Base-by-base conservation (phyloP, 2,888 invertebrate genomes). In the Oscheius sp. region DNA sequence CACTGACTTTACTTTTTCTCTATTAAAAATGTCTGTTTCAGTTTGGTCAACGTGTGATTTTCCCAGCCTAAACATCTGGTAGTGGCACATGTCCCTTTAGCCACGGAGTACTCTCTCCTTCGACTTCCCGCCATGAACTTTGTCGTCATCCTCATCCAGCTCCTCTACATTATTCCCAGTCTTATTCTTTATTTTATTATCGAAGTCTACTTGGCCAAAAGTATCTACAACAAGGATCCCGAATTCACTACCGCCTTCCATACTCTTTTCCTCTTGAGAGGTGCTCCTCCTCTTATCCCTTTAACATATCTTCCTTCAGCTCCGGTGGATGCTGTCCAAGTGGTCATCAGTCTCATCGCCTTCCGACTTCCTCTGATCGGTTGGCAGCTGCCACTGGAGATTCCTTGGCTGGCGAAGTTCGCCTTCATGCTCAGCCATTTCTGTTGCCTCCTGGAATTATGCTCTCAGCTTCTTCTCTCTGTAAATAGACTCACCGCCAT, bases 341-440 rank as follows among this genome's bases (percentile, higher is more conserved):
- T 80, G 0, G 61, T 76, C 2, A 64, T 73, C 13, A 77, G 77
- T 12, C 63, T 80, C 0, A 25, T 78, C n/a, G 78, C 78, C 0
- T 80, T 80, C 29, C 75, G 80, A 41, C 73, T 78, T 43, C 80
- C 80, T 3, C 72, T 80, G n/a, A 61, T 73, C 18, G 77, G 80
- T 49, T 80, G 77, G 78, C 53, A 75, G 72, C 52, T 18, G 45
- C 49, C 56, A 7, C 41, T 73, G 3, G 13, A 35, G 13, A 12
- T 75, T 18, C 76, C 73, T 3, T 59, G 74, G 53, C 68, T 80
- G 12, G 77, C 77, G 7, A 80, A 80, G 72, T 18, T 72, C n/a
- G 80, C 78, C 6, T 80, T 80, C 59, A 73, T 78, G 29, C 53
- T 76, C 1, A 78, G 78, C 1, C 80, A 80, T 52, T 80, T 76